Evolutionary conservation across 2,888 invertebrate species (phyloP), one percentile per base, ranked within the genome.

Genomic region (Napeogenes sylphis): DNA sequence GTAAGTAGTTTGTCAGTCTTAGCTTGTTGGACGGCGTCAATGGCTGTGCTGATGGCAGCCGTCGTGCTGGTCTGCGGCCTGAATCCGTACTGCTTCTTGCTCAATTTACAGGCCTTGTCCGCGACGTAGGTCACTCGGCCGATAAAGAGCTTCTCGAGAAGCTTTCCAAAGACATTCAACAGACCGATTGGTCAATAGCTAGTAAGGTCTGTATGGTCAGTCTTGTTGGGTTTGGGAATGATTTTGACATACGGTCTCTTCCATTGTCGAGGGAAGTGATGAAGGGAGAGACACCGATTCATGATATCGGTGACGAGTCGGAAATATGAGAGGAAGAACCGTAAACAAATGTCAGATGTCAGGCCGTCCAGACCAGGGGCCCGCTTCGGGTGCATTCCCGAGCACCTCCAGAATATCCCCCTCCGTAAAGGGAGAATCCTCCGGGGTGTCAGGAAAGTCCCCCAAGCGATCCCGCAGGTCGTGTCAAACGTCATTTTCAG

Each of bases 181-280:
- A 21, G 21, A 21, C 21, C 21, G 21, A 21, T 21, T 21, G 21
- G 21, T 21, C 21, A 1, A 56, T 58, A 71, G 0, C 71, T 66
- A 0, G 64, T 60, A 0, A 62, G 13, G 10, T 57, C 32, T n/a
- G 51, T 30, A 21, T 67, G 35, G 38, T 60, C 67, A 0, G 58
- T 55, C 55, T 71, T 73, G 3, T 53, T 58, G 0, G 71, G 67
- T 61, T 76, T 75, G 0, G 74, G 75, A 1, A 76, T 70, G 8
- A 72, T 70, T 58, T 70, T 73, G 0, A 70, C 64, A 13, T 58
- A 64, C 1, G 55, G 55, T 8, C 5, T 45, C 46, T 45, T 61
- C 56, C 60, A 61, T 38, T 58, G 21, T 21, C 21, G 21, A 21
- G 21, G 21, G 21, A 21, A 21, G 21, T 21, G 21, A 21, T 21